Conservation (phyloP, 2,797 vertebrate genomes). For the Okamejei kenojei region DNA sequence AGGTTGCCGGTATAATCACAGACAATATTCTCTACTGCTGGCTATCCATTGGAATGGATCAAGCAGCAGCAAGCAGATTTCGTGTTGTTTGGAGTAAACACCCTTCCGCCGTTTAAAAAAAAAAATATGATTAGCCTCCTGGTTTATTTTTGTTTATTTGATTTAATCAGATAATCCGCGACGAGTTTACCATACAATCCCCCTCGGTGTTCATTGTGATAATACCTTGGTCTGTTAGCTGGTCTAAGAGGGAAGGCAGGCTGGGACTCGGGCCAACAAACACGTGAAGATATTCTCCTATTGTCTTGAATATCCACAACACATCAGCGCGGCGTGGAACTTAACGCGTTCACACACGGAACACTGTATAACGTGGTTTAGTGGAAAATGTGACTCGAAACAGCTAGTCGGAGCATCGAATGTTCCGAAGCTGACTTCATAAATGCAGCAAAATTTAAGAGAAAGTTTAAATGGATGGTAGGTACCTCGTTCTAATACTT, state of each 20-base stretch:
- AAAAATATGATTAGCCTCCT: background rate
- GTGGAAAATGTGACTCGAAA: too few relatives aligned
- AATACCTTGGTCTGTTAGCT: background rate
- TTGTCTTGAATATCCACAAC: background rate
- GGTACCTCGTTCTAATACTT: background rate
- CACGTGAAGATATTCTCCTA: background rate
- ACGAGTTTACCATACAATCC: background rate
- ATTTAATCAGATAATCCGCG: background rate
- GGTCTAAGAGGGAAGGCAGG: background rate
- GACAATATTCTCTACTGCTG: background rate
- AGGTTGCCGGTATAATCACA: background rate
- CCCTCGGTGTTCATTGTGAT: background rate
- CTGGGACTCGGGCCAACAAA: background rate
- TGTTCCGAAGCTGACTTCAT: background rate
- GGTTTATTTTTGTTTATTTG: background rate
- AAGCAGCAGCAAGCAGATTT: background rate
- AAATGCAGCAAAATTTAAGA: background rate
- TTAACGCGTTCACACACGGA: background rate
- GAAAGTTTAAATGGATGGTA: background rate
- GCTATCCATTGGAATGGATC: background rate
- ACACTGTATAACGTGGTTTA: too few relatives aligned
- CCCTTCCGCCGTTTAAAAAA: background rate
- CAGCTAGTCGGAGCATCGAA: background rate
- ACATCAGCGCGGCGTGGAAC: too few relatives aligned
- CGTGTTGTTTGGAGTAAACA: background rate